Base-by-base conservation (phyloP, 2,113 vertebrate species). In the Aix galericulata region DNA sequence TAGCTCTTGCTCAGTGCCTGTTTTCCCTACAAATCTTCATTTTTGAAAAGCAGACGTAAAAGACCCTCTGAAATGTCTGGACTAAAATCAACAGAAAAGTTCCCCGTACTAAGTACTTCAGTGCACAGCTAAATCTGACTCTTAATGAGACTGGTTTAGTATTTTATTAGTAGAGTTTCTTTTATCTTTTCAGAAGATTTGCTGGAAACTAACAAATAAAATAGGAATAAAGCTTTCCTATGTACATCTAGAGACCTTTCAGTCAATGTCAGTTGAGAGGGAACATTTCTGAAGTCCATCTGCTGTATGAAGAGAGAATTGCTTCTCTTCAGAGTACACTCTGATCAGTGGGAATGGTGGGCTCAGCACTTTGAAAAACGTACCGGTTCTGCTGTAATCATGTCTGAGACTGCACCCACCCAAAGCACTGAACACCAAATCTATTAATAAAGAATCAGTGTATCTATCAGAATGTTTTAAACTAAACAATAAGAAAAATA, bases 41-140 rank as follows among this genome's bases (percentile, higher is more conserved):
- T 93, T 96, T 80, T 52, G 78, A 86, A 96, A 91, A 25, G 60
- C 15, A 82, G 40, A 50, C 60, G 53, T 79, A 75, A 95, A 95
- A 84, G 63, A 48, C 36, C 13, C 26, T 72, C 62, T 42, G 38
- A 86, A 95, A 91, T 75, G 66, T 83, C 74, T 95, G 88, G 74
- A 82, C 38, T 89, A 73, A 67, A 95, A 94, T 82, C 71, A 97
- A 96, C 96, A 93, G 82, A 81, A 93, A 88, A 93, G 17, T 36
- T 17, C 31, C 4, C 36, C 44, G 32, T 38, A 36, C 71, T 58
- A 52, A 0, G 0, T 59, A 71, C 31, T 50, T 93, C 13, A 89
- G 25, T 23, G 29, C 27, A 71, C 23, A 81, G 82, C 72, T 83
- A 92, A 50, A 68, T 69, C 23, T 8, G 2, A 56, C 27, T 91